These are phyloP conservation scores for Gallinago solitaria DNA, from an alignment of 2,797 vertebrate genomes.

Conservation along the genomic window DNA sequence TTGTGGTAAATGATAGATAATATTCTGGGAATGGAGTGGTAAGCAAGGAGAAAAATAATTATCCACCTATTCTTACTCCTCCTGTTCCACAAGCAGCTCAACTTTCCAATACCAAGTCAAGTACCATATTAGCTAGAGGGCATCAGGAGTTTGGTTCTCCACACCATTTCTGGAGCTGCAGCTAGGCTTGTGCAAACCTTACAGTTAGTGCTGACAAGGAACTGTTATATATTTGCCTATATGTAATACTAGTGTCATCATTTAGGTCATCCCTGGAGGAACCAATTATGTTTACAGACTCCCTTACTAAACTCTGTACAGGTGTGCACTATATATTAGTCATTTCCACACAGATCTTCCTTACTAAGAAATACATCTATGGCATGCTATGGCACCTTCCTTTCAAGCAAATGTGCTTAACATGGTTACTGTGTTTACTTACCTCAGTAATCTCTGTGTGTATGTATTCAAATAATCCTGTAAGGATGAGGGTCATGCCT, in stretches of 20 bases:
- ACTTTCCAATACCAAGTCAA: neutral
- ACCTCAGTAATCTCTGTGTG: neutral
- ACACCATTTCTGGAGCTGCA: neutral
- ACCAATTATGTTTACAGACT: neutral
- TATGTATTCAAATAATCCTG: neutral
- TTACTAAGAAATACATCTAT: neutral
- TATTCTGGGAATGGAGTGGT: neutral
- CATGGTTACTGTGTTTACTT: neutral
- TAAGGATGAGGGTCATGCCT: neutral
- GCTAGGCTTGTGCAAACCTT: neutral
- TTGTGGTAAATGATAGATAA: neutral
- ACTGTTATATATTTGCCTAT: neutral
- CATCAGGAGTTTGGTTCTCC: neutral
- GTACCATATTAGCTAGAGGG: neutral
- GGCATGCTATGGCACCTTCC: neutral
- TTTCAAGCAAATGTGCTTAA: neutral
- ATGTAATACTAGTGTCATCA: neutral
- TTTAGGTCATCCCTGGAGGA: neutral
- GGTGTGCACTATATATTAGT: fast-evolving
- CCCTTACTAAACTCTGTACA: neutral
- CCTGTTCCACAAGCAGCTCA: neutral
- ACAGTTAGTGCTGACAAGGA: neutral
- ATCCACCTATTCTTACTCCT: neutral
- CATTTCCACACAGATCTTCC: neutral
- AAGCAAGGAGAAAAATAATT: neutral